Conservation (phyloP, 2,113 vertebrate species). For the Ochotona princeps region DNA sequence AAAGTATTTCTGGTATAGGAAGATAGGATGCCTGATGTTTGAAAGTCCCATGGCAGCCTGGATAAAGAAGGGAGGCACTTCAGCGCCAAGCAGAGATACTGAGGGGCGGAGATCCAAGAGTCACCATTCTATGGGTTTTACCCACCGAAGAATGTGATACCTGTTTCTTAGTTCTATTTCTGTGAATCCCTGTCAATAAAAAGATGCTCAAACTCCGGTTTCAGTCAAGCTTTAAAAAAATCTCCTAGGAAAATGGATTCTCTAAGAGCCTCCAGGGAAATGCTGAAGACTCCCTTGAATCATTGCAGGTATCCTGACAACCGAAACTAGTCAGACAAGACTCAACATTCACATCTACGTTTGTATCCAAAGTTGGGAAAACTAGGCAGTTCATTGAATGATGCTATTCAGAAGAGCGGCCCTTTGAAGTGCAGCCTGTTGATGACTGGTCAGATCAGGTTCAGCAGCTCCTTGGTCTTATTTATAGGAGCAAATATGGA, state of each 20-base stretch:
- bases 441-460: slow-evolving; percentile 49
- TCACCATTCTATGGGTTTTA: not conserved
- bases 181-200: slow-evolving; percentile 38
- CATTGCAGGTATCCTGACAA: slow-evolving; percentile 32
- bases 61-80: slow-evolving; percentile 26
- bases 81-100: not conserved
- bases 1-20: slow-evolving; percentile 36
- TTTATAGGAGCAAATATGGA: slow-evolving; percentile 63
- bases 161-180: slow-evolving; percentile 32
- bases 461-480: slow-evolving; percentile 38
- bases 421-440: slow-evolving; percentile 64
- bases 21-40: slow-evolving; percentile 42
- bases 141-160: not conserved
- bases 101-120: not conserved
- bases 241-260: slow-evolving; percentile 58
- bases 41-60: not conserved
- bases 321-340: slow-evolving; percentile 45
- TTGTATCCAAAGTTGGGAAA: slow-evolving; percentile 49
- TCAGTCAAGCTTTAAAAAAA: slow-evolving; percentile 17
- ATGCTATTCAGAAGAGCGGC: slow-evolving; percentile 26
- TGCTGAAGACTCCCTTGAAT: slow-evolving; percentile 51
- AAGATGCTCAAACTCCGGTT: slow-evolving; percentile 58
- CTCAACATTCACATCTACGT: slow-evolving; percentile 18
- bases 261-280: slow-evolving; percentile 45
- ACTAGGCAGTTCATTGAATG: slow-evolving; percentile 13